Percentiles rank a stretch among this genome's conserved stretches.
Evolutionary conservation across 2,113 vertebrate genomes (phyloP).

Genomic region (Labrus mixtus): DNA sequence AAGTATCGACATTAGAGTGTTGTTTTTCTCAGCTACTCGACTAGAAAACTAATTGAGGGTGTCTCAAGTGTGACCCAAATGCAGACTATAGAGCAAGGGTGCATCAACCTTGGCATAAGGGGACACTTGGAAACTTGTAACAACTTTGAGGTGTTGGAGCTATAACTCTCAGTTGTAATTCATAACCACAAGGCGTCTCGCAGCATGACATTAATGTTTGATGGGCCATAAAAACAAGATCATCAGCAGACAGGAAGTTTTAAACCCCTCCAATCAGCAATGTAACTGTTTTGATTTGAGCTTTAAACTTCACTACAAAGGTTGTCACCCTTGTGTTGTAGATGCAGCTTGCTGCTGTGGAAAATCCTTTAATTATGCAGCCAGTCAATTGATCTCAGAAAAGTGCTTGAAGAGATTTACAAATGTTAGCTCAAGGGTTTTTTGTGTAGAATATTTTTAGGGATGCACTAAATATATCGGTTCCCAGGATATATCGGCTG

Average conservation of each 20-base stretch:
- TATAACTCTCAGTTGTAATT: neutral
- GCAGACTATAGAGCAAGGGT: slow-evolving; percentile 57
- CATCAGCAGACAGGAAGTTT: slow-evolving; percentile 35
- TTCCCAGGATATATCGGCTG: too few relatives aligned
- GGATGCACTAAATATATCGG: too few relatives aligned
- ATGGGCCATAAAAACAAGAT: slow-evolving; percentile 34
- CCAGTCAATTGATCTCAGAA: slow-evolving; percentile 1
- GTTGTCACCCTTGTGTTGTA: too few relatives aligned
- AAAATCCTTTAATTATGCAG: neutral
- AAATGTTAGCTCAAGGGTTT: neutral
- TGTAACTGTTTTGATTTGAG: slow-evolving; percentile 3
- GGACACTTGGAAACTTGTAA: slow-evolving; percentile 26
- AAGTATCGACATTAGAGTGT: neutral
- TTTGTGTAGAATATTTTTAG: too few relatives aligned
- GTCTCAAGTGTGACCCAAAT: slow-evolving; percentile 19
- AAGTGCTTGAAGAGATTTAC: slow-evolving; percentile 9
- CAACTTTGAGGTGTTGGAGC: slow-evolving; percentile 10
- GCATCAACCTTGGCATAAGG: slow-evolving; percentile 62
- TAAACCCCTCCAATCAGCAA: slow-evolving; percentile 17
- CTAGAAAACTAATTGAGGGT: neutral
- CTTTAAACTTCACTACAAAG: too few relatives aligned
- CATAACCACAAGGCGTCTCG: neutral
- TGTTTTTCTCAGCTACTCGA: neutral
- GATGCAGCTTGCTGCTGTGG: too few relatives aligned
- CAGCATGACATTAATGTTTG: slow-evolving; percentile 64